phyloP scores from a whole-genome alignment of 2,797 vertebrate species.

The Scyliorhinus canicula region DNA sequence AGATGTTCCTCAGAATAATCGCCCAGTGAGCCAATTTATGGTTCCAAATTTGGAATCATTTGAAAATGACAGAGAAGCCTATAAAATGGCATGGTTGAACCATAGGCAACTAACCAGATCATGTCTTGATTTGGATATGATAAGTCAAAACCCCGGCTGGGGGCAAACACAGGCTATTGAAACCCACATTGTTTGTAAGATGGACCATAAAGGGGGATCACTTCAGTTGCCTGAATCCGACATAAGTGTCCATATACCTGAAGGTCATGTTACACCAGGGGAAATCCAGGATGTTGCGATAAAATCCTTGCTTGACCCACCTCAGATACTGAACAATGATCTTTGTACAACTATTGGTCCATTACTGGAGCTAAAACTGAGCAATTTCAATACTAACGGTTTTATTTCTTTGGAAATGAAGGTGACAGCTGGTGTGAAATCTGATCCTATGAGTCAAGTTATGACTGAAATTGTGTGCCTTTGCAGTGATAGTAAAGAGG shows the following conservation, averaged over 20 bases:
- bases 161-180: conserved; percentile 86
- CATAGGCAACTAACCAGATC: conserved; percentile 86
- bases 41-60: conserved; percentile 74
- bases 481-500: conserved; percentile 69
- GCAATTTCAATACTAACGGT: conserved; percentile 74
- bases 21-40: conserved; percentile 53
- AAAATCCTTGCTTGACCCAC: conserved; percentile 81
- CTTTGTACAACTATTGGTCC: conserved; percentile 80
- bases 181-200: conserved; percentile 69
- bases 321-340: conserved; percentile 74
- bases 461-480: conserved; percentile 80
- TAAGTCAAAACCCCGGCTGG: conserved; percentile 89
- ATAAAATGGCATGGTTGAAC: conserved; percentile 92
- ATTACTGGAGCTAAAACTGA: conserved; percentile 76
- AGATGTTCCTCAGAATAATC: conserved; percentile 49
- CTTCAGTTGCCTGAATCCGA: conserved; percentile 76
- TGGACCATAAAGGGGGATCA: conserved; percentile 74
- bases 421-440: conserved; percentile 77
- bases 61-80: conserved; percentile 84
- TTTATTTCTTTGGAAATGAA: conserved; percentile 79
- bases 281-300: conserved; percentile 82
- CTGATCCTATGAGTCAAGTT: conserved; percentile 78
- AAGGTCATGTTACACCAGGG: conserved; percentile 76
- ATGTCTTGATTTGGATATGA: conserved; percentile 79
- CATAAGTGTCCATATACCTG: conserved; percentile 75